These are phyloP conservation scores for Fulica atra DNA, from an alignment of 2,113 vertebrate genomes.

Conservation along the genomic window DNA sequence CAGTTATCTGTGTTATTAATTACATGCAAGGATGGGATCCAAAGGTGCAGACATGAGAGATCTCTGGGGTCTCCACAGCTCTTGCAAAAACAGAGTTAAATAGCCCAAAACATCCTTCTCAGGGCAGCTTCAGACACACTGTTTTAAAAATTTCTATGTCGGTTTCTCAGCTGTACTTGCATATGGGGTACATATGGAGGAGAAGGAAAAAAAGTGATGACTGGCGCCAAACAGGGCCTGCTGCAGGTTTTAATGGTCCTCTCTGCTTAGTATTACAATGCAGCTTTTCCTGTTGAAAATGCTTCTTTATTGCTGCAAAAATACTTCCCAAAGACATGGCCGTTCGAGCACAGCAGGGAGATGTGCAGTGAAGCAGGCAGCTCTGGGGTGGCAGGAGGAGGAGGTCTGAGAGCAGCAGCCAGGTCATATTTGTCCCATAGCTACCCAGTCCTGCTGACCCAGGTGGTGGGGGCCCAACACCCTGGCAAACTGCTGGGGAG, in stretches of 20 bases:
- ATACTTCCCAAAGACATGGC: not conserved
- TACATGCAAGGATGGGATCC: not conserved
- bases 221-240: slow-evolving; percentile 19
- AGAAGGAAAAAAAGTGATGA: not conserved
- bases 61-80: not conserved
- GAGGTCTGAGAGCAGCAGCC: not conserved
- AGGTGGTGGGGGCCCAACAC: not conserved
- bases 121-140: not conserved
- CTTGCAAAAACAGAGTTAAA: slow-evolving; percentile 1
- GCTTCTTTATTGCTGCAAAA: slow-evolving; percentile 36
- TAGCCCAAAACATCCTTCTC: not conserved
- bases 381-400: rapidly evolving
- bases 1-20: not conserved
- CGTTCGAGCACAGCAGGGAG: not conserved
- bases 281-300: slow-evolving; percentile 26
- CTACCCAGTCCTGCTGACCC: not conserved
- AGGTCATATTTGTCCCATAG: not conserved
- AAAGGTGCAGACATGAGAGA: not conserved
- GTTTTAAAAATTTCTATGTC: not conserved
- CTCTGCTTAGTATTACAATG: slow-evolving; percentile 39
- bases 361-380: rapidly evolving
- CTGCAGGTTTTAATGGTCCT: slow-evolving; percentile 52
- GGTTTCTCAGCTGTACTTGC: slow-evolving; percentile 45
- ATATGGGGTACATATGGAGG: slow-evolving; percentile 62
- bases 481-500: not conserved